Conservation (phyloP, 2,888 invertebrate genomes). For the Idaea straminata region DNA sequence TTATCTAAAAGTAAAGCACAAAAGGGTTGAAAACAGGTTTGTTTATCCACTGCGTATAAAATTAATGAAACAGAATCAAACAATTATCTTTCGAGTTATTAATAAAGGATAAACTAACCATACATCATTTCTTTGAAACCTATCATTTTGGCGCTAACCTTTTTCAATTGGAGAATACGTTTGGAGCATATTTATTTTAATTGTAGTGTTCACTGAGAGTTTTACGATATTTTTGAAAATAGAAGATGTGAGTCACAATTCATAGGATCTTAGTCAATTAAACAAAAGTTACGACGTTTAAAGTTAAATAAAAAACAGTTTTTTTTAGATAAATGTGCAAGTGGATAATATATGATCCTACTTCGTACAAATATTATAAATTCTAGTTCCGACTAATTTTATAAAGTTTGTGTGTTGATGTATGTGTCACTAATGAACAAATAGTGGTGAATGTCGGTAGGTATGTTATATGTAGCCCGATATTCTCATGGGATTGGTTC, state of each 20-base stretch:
- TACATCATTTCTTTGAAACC: neutral
- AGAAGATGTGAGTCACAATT: neutral
- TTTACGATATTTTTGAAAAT: neutral
- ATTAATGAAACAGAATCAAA: slow-evolving; percentile 1
- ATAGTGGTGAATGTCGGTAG: too few relatives aligned
- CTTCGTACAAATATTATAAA: too few relatives aligned
- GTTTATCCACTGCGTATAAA: neutral
- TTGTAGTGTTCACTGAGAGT: neutral
- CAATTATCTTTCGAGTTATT: slow-evolving; percentile 1
- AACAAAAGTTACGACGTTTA: too few relatives aligned
- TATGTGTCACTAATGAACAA: too few relatives aligned
- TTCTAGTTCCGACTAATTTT: too few relatives aligned
- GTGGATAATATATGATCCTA: too few relatives aligned
- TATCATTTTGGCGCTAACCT: slow-evolving; percentile 1
- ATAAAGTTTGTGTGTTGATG: too few relatives aligned
- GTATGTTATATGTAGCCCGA: too few relatives aligned
- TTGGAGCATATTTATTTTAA: neutral
- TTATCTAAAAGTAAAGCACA: slow-evolving; percentile 25
- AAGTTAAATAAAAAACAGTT: too few relatives aligned
- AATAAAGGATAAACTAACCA: neutral
- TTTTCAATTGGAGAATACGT: neutral
- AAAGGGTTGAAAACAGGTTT: neutral
- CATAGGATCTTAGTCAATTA: neutral
- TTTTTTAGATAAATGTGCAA: too few relatives aligned
- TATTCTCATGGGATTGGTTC: too few relatives aligned